Evolutionary conservation across 2,797 vertebrate genomes (phyloP).

Genomic region (Monodelphis domestica): DNA sequence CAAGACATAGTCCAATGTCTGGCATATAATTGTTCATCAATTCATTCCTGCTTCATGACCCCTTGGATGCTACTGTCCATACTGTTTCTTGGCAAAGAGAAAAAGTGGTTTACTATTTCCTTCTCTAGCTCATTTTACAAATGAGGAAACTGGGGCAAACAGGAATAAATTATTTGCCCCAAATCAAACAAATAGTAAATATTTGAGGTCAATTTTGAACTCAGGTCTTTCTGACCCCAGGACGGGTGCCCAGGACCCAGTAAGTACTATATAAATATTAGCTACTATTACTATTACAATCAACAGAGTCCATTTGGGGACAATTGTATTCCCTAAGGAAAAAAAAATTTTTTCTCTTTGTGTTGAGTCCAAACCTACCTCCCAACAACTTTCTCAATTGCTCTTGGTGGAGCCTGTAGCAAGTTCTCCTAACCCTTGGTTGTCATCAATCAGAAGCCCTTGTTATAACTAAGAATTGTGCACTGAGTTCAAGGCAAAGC

Average conservation of each 20-base stretch:
- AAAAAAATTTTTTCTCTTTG: not conserved
- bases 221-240: no score
- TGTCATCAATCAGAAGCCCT: not conserved
- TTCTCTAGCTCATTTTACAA: no score
- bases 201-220: no score
- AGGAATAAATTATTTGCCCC: no score
- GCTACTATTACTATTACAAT: not conserved
- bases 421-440: not conserved
- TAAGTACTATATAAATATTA: not conserved
- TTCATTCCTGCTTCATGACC: no score
- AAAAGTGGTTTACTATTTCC: no score
- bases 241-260: not conserved
- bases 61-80: no score
- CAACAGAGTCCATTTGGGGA: not conserved
- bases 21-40: no score
- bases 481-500: constrained; percentile 49
- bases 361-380: not conserved
- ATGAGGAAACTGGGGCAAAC: no score
- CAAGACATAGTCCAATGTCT: not conserved
- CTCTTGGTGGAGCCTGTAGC: not conserved
- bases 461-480: constrained; percentile 41
- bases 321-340: not conserved
- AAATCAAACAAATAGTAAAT: no score
- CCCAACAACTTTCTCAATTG: not conserved
- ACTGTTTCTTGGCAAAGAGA: no score